These are phyloP conservation scores for Drosophila aldrichi DNA, from an alignment of 2,888 invertebrate species.

Conservation along the genomic window DNA sequence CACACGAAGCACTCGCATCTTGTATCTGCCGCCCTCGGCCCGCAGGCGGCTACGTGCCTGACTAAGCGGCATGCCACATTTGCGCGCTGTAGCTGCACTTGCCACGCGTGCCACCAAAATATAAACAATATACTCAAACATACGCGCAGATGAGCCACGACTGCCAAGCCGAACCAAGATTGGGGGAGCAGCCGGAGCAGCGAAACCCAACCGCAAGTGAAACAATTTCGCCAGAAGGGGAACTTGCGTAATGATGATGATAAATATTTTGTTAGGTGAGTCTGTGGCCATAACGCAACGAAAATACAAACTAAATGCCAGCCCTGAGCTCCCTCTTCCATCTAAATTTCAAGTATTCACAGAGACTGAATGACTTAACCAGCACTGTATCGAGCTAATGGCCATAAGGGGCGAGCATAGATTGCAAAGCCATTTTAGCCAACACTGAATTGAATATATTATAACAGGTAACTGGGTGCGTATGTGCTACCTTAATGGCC, in stretches of 20 bases:
- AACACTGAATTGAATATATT: background rate
- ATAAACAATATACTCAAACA: constrained; percentile 58
- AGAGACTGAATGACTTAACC: background rate
- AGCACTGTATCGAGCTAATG: background rate
- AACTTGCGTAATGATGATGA: constrained; percentile 25
- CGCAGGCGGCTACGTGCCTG: constrained; percentile 39
- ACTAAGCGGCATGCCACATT: constrained; percentile 60
- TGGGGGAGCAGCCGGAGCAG: constrained; percentile 30
- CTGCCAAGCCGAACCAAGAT: constrained; percentile 5
- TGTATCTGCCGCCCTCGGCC: constrained; percentile 29
- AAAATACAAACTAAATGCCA: background rate
- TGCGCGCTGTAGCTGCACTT: constrained; percentile 64
- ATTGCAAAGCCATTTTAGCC: background rate
- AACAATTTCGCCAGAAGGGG: constrained; percentile 45
- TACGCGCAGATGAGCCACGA: constrained; percentile 36
- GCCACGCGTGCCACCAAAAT: constrained; percentile 71
- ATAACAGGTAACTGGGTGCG: too few relatives aligned
- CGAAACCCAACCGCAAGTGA: constrained; percentile 39
- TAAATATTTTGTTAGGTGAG: constrained; percentile 27
- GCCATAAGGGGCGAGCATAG: background rate
- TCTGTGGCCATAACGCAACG: constrained; percentile 1
- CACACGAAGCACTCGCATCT: constrained; percentile 37
- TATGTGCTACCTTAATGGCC: background rate
- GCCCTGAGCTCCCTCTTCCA: background rate
- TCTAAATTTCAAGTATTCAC: background rate